A percentile compares a stretch with the other conserved stretches of the same genome.
Evolutionary conservation across 2,113 vertebrate genomes (phyloP).

Genomic region (Nothobranchius kuhntae): DNA sequence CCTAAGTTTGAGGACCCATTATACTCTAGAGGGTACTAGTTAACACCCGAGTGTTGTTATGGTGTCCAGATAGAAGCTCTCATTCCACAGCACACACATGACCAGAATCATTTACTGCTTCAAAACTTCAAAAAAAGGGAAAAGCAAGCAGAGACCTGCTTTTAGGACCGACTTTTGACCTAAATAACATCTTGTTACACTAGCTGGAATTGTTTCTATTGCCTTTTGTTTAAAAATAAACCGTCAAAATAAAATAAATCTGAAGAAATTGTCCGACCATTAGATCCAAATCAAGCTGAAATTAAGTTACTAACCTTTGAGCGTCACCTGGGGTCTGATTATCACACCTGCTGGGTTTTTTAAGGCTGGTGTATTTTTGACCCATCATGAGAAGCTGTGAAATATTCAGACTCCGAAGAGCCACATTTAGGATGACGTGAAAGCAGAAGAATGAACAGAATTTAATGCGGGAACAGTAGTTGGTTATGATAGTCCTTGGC

Average conservation of each 20-base stretch:
- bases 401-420: conserved; percentile 40
- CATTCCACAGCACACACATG: conserved; percentile 63
- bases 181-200: conserved; percentile 42
- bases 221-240: conserved; percentile 49
- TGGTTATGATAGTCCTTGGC: conserved; percentile 43
- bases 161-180: conserved; percentile 59
- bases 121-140: conserved; percentile 34
- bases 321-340: conserved; percentile 17
- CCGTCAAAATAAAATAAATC: conserved; percentile 31
- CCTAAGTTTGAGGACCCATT: conserved; percentile 48
- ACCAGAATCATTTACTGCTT: conserved; percentile 55
- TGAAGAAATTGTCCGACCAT: conserved; percentile 11
- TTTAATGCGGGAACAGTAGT: conserved; percentile 21
- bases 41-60: conserved; percentile 50
- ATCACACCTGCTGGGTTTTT: conserved; percentile 29
- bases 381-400: conserved; percentile 27
- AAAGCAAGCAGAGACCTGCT: conserved; percentile 1
- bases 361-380: conserved; percentile 46
- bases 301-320: conserved; percentile 23
- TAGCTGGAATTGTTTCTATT: conserved; percentile 52
- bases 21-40: conserved; percentile 46
- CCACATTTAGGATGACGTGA: conserved; percentile 25
- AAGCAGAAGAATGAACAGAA: conserved; percentile 42
- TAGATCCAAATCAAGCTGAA: conserved; percentile 25
- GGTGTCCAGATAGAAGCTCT: conserved; percentile 54